Percentiles rank a stretch among this genome's conserved stretches.
phyloP scores from a whole-genome alignment of 2,113 vertebrate genomes.

The Chauna torquata region DNA sequence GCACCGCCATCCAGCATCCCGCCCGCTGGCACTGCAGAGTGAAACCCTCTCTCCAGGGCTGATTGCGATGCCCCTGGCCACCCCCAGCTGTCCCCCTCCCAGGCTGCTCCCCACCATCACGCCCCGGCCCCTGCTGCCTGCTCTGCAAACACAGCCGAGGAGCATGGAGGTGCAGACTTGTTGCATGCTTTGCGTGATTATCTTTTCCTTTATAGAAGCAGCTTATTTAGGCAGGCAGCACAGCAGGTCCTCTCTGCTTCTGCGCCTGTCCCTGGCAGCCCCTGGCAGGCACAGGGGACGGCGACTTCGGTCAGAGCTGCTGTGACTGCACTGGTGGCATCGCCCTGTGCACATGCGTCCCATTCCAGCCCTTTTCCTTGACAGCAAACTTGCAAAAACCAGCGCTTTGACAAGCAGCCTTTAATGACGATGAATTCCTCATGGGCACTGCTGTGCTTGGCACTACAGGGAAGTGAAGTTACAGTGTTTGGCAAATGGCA shows the following conservation, averaged over 20 bases:
- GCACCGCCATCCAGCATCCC: background rate
- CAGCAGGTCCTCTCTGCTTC: background rate
- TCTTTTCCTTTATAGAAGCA: background rate
- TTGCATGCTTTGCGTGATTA: background rate
- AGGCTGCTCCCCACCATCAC: background rate
- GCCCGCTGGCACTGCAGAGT: background rate
- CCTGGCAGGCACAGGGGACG: background rate
- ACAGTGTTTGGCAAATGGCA: rapidly evolving
- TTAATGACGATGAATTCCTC: rapidly evolving
- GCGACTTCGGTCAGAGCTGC: background rate
- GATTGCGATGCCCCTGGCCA: background rate
- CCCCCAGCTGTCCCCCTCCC: too few relatives aligned
- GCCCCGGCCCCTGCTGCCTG: background rate
- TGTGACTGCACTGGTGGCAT: background rate
- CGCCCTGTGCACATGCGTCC: rapidly evolving
- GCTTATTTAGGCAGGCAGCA: background rate
- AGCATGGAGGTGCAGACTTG: background rate
- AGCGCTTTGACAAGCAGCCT: background rate
- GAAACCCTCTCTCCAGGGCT: background rate
- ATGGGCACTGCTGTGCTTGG: background rate
- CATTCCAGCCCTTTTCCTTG: background rate
- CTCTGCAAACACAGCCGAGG: background rate
- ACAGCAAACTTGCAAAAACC: background rate
- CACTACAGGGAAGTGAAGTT: background rate
- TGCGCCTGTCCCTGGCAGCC: background rate